Evolutionary conservation across 2,888 invertebrate genomes (phyloP), one percentile per base, ranked within the genome.

Genomic region (Clunio marinus): DNA sequence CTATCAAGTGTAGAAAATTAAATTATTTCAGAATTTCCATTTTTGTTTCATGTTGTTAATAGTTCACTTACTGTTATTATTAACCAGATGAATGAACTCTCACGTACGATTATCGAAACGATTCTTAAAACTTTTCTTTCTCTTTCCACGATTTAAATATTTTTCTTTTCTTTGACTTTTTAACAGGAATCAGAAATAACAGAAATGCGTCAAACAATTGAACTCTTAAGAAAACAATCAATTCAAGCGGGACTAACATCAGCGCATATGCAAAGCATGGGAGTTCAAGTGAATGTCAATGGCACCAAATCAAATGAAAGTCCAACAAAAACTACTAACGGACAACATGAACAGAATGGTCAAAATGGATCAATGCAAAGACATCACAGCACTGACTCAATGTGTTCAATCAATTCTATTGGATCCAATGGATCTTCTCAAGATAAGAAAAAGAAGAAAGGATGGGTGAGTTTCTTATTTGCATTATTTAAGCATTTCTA

Each of bases 301-400:
- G 63, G 63, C 15, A 20, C 24, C 15, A 37, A 37, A 24, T 13
- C 60, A 20, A 45, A 45, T 32, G 55, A 22, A 22, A 66, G 66
- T 55, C 55, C 66, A 22, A 55, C 55, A 41, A 63, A 63, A 35
- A 2, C 45, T 2, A 22, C 8, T 7, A 32, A 66, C 24, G 55
- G 35, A 17, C 66, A 51, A 32, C 20, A 55, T 22, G 15, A 63
- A 1, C n/a, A n/a, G 25, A 8, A 20, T 2, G 15, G 32, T 2
- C 46, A 32, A 17, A 66, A 66, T 35, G 66, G 66, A 51, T 55
- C 13, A 74, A 89, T 97, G 79, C 91, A 91, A 5, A 84, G 97
- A 2, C 96, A 97, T 76, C 88, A 94, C 70, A 97, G 97, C 27
- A 92, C 95, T 0, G 97, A 98, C 80, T 96, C 96, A 71, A 93